Percentiles rank a stretch among this genome's conserved stretches.
Evolutionary conservation across 2,113 vertebrate genomes (phyloP).

Genomic region (Casuarius casuarius): DNA sequence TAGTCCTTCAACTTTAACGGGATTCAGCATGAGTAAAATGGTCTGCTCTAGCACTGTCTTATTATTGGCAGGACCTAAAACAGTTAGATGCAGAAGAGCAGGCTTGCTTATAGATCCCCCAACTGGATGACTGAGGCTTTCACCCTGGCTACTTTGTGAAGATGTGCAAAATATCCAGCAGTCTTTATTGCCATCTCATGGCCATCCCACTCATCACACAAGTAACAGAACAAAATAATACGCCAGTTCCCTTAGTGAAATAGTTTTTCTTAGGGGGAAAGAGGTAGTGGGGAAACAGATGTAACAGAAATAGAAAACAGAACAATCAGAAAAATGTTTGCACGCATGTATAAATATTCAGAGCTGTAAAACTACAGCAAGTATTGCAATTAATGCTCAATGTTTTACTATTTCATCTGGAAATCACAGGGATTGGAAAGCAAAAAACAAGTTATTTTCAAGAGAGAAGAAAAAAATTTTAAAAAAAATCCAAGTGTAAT

Average conservation of each 20-base stretch:
- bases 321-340: background rate
- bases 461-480: background rate
- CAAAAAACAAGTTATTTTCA: background rate
- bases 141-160: background rate
- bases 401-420: background rate
- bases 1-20: background rate
- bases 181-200: slow-evolving; percentile 51
- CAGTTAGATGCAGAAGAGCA: background rate
- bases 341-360: slow-evolving; percentile 1
- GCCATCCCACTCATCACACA: background rate
- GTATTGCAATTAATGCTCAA: background rate
- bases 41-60: background rate
- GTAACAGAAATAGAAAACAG: slow-evolving; percentile 5
- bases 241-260: background rate
- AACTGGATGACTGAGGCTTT: background rate
- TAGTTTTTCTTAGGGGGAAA: background rate
- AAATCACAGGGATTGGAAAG: background rate
- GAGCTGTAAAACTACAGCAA: background rate
- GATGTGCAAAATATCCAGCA: background rate
- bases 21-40: background rate
- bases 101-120: background rate
- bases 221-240: background rate
- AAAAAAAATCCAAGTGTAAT: background rate
- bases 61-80: background rate
- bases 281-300: background rate